Evolutionary conservation across 92 coral and sea anemone genomes (phyloP).

Genomic region (Porites lobata): DNA sequence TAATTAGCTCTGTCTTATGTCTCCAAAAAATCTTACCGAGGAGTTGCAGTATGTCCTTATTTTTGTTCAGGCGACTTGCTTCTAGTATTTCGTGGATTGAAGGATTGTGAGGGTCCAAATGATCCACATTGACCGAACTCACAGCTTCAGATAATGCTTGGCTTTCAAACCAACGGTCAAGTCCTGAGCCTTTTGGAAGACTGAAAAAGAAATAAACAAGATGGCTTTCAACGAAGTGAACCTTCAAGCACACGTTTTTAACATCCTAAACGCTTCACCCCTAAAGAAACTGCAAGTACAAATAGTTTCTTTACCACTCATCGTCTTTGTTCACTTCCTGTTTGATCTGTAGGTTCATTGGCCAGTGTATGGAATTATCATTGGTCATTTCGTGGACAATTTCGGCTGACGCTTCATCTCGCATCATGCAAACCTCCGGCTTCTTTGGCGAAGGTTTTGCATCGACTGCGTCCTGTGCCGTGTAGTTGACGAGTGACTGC

Average conservation of each 20-base stretch:
- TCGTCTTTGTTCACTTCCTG: constrained; percentile 23
- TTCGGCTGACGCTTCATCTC: constrained; percentile 57
- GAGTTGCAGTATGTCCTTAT: constrained; percentile 55
- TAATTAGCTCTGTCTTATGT: not conserved
- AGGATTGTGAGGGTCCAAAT: constrained; percentile 31
- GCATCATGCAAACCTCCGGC: constrained; percentile 39
- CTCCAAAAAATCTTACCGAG: constrained; percentile 20
- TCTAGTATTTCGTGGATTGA: constrained; percentile 56
- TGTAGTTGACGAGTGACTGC: constrained; percentile 1
- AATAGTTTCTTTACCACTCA: constrained; percentile 32
- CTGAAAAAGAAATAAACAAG: constrained; percentile 33
- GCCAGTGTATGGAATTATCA: constrained; percentile 44
- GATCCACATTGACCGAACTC: constrained; percentile 46
- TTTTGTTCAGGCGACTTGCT: constrained; percentile 58
- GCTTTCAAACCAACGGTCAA: constrained; percentile 45
- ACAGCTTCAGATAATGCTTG: constrained; percentile 47
- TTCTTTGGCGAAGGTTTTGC: constrained; percentile 21
- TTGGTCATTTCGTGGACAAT: constrained; percentile 46
- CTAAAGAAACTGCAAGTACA: not conserved
- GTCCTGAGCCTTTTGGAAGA: constrained; percentile 31
- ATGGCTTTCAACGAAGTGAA: constrained; percentile 2
- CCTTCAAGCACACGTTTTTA: not conserved
- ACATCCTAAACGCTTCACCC: not conserved
- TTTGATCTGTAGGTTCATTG: constrained; percentile 36
- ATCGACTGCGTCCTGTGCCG: not conserved